A percentile compares a stretch with the other conserved stretches of the same genome.
phyloP scores from a whole-genome alignment of 2,113 vertebrate genomes.

The Anthoscopus minutus region DNA sequence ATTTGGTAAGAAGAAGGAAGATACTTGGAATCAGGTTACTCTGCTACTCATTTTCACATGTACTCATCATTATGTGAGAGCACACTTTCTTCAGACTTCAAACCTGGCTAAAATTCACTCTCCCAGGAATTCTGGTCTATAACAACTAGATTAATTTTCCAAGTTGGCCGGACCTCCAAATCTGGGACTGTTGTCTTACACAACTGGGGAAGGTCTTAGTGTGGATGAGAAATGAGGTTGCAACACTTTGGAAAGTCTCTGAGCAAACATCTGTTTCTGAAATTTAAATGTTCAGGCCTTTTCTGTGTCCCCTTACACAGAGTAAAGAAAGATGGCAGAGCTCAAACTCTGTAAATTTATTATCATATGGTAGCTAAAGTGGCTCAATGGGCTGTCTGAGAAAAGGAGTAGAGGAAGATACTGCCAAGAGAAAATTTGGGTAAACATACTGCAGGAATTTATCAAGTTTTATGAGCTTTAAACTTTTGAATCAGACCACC shows the following conservation, averaged over 20 bases:
- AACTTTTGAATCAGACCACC: background rate
- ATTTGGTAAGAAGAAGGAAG: background rate
- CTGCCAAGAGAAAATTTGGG: background rate
- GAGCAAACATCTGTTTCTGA: background rate
- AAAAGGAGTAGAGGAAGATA: background rate
- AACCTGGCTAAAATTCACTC: background rate
- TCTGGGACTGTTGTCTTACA: background rate
- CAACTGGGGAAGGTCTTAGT: background rate
- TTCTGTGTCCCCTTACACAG: accelerated
- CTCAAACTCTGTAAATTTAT: background rate
- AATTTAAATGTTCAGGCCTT: background rate
- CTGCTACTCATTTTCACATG: background rate
- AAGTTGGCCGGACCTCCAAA: background rate
- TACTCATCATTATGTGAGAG: background rate
- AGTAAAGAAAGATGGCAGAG: background rate
- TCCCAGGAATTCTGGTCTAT: background rate
- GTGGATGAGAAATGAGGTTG: background rate
- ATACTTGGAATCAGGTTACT: background rate
- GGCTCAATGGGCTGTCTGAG: background rate
- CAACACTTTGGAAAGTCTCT: background rate
- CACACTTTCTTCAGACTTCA: background rate
- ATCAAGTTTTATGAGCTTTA: background rate
- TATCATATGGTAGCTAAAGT: background rate
- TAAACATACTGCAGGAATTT: background rate
- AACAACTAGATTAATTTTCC: background rate